Evolutionary conservation across 2,113 vertebrate genomes (phyloP).

Genomic region (Antennarius striatus): DNA sequence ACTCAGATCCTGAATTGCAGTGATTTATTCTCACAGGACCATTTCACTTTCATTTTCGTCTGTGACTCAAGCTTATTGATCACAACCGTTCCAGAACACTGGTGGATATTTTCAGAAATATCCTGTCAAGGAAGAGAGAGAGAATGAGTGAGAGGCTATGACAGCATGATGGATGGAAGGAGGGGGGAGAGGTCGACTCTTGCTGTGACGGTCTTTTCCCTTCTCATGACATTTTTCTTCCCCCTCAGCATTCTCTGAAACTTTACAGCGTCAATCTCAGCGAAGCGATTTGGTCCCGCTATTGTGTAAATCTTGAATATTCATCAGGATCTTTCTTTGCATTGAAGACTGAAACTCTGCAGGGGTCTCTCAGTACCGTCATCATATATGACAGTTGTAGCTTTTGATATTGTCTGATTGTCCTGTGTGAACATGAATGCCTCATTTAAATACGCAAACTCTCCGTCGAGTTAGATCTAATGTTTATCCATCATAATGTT

Average conservation of each 20-base stretch:
- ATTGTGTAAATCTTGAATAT: slow-evolving; percentile 75
- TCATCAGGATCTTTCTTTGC: slow-evolving; percentile 65
- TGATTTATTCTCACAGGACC: not conserved
- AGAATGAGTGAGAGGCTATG: slow-evolving; percentile 36
- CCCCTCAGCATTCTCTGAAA: slow-evolving; percentile 53
- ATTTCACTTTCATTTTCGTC: not conserved
- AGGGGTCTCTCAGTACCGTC: slow-evolving; percentile 14
- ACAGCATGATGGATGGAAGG: slow-evolving; percentile 40
- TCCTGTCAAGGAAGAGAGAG: slow-evolving; percentile 27
- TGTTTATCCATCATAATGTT: not conserved
- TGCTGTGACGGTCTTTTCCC: slow-evolving; percentile 71
- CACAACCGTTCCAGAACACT: not conserved
- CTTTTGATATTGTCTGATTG: slow-evolving; percentile 12
- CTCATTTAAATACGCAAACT: no score
- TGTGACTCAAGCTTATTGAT: not conserved
- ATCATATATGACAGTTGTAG: not conserved
- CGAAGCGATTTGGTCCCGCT: slow-evolving; percentile 37
- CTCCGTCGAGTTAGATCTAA: not conserved
- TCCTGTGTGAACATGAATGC: slow-evolving; percentile 4
- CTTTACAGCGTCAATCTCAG: slow-evolving; percentile 72
- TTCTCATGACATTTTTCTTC: slow-evolving; percentile 61
- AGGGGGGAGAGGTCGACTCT: slow-evolving; percentile 36
- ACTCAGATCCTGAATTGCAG: slow-evolving; percentile 13
- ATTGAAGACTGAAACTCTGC: slow-evolving; percentile 34
- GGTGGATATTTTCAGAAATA: not conserved